phyloP scores from a whole-genome alignment of 2,113 vertebrate genomes.

The Gopherus evgoodei region DNA sequence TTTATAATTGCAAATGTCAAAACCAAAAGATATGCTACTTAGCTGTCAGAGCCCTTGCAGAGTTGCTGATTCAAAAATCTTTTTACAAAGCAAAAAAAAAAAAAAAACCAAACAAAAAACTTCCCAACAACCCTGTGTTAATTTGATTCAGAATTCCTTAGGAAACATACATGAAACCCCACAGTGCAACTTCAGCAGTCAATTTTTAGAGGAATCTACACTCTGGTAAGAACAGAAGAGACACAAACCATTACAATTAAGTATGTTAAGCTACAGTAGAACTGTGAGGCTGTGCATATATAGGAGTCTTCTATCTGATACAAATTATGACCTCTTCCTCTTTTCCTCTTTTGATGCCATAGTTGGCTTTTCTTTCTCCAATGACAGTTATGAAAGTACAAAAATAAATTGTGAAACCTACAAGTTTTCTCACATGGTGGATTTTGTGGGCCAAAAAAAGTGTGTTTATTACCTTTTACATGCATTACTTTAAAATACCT shows the following conservation, averaged over 20 bases:
- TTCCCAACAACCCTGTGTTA: rapidly evolving
- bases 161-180: not conserved
- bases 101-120: not conserved
- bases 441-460: not conserved
- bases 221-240: not conserved
- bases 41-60: not conserved
- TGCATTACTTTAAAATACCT: no score
- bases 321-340: not conserved
- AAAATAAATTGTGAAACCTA: not conserved
- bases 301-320: not conserved
- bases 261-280: no score
- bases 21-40: not conserved
- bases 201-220: not conserved
- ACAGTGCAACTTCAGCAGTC: not conserved
- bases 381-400: not conserved
- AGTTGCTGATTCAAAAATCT: not conserved
- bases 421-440: not conserved
- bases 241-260: not conserved
- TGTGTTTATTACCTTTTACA: no score
- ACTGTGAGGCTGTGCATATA: no score
- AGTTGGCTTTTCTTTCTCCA: not conserved
- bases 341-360: not conserved
- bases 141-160: not conserved
- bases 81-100: not conserved
- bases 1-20: not conserved